Conservation (phyloP, 1,140 invertebrate species). For the Platorchestia sp. region DNA sequence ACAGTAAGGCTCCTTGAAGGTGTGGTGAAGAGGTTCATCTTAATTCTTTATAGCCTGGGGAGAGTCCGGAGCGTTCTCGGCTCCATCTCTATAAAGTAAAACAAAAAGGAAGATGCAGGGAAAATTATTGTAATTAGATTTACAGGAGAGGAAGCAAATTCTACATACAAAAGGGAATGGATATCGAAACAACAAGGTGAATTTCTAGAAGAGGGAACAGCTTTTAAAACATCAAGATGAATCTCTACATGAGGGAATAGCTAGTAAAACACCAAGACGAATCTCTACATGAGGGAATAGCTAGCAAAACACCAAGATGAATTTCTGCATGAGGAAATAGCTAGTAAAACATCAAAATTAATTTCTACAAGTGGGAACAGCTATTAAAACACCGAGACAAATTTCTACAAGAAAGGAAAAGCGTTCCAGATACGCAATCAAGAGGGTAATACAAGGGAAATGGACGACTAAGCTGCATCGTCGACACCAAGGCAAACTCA, state of each 20-base stretch:
- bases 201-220: too few species aligned
- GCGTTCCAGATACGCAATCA: too few species aligned
- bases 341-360: neutral
- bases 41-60: constrained; percentile 1
- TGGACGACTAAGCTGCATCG: neutral
- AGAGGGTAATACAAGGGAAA: neutral
- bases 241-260: too few species aligned
- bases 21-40: constrained; percentile 3
- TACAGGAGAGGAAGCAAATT: neutral
- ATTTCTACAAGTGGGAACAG: neutral
- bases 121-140: neutral
- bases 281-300: too few species aligned
- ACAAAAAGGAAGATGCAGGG: neutral
- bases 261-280: too few species aligned
- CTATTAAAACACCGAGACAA: neutral
- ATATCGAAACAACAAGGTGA: too few species aligned
- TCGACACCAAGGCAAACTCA: too few species aligned
- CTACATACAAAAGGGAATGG: too few species aligned
- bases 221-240: too few species aligned
- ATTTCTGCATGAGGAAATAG: neutral
- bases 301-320: neutral
- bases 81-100: constrained; percentile 25
- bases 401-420: too few species aligned
- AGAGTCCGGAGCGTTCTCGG: neutral
- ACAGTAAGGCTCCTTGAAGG: neutral